Percentiles rank a stretch among this genome's conserved stretches.
Evolutionary conservation across 2,113 vertebrate species (phyloP).

Genomic region (Elephantulus edwardii): DNA sequence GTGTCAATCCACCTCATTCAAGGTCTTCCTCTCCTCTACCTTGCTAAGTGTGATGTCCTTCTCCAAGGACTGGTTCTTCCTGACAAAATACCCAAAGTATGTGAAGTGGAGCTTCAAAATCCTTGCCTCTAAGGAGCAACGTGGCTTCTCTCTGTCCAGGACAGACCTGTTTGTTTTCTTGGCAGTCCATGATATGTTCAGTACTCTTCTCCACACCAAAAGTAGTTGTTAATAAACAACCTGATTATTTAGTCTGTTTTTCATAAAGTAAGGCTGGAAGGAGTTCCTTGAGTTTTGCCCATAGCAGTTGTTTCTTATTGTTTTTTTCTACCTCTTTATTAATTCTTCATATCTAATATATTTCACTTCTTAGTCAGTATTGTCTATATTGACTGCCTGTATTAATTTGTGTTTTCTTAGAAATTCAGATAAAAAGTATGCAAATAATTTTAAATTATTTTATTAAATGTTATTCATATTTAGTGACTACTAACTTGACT

Average conservation of each 20-base stretch:
- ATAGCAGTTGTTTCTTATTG: slow-evolving; percentile 36
- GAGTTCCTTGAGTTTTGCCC: not conserved
- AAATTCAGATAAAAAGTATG: slow-evolving; percentile 29
- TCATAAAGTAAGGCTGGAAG: slow-evolving; percentile 32
- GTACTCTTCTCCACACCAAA: too few species aligned
- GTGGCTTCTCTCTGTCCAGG: too few species aligned
- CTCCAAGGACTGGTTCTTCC: too few species aligned
- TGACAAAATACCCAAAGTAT: too few species aligned
- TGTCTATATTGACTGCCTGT: slow-evolving; percentile 41
- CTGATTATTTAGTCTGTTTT: slow-evolving; percentile 32
- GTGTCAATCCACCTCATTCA: too few species aligned
- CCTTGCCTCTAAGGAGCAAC: too few species aligned
- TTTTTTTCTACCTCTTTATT: slow-evolving; percentile 45
- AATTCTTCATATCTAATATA: slow-evolving; percentile 34
- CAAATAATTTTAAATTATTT: slow-evolving; percentile 54
- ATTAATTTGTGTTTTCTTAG: slow-evolving; percentile 65
- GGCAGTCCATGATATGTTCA: too few species aligned
- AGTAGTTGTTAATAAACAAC: slow-evolving; percentile 55
- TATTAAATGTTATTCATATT: slow-evolving; percentile 34
- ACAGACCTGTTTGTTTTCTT: too few species aligned
- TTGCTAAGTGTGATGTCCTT: too few species aligned
- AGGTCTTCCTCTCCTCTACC: too few species aligned
- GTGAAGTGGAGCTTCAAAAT: too few species aligned
- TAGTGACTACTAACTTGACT: slow-evolving; percentile 24
- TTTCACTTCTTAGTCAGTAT: slow-evolving; percentile 41